phyloP scores from a whole-genome alignment of 23 tunicate genomes.

The Phallusia fumigata region DNA sequence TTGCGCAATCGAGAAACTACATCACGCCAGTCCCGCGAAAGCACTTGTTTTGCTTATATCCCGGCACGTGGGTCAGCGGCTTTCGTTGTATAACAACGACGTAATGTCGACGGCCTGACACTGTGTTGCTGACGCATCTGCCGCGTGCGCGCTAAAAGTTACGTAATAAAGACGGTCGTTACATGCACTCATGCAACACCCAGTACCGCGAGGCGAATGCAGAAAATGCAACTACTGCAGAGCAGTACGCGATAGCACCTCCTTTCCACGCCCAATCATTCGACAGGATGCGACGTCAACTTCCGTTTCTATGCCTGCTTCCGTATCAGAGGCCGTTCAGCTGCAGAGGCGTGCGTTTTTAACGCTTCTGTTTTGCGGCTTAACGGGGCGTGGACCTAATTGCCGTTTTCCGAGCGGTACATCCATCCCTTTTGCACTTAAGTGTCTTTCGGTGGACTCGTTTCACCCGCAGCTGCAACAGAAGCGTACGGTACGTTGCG shows the following conservation, averaged over 20 bases:
- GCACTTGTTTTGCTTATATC: neutral
- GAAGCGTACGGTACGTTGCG: no score
- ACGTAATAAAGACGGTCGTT: no score
- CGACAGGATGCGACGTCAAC: conserved; percentile 7
- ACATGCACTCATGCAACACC: no score
- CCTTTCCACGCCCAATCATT: neutral
- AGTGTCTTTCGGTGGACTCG: neutral
- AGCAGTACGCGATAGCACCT: neutral
- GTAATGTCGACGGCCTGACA: no score
- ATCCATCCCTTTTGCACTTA: neutral
- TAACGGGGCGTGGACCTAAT: neutral
- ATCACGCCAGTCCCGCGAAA: neutral
- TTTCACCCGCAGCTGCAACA: neutral
- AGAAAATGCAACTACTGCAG: neutral
- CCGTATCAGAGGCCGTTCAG: neutral
- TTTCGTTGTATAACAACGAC: neutral
- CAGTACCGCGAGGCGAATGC: no score
- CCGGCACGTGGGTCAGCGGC: neutral
- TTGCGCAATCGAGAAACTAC: neutral
- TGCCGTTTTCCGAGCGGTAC: no score
- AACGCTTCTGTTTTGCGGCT: neutral
- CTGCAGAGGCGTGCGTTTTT: neutral
- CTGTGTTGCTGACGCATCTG: no score
- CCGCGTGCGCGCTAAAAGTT: no score
- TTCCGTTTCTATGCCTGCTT: neutral